Conservation (phyloP, 1,140 invertebrate genomes). For the Zophobas morio region DNA sequence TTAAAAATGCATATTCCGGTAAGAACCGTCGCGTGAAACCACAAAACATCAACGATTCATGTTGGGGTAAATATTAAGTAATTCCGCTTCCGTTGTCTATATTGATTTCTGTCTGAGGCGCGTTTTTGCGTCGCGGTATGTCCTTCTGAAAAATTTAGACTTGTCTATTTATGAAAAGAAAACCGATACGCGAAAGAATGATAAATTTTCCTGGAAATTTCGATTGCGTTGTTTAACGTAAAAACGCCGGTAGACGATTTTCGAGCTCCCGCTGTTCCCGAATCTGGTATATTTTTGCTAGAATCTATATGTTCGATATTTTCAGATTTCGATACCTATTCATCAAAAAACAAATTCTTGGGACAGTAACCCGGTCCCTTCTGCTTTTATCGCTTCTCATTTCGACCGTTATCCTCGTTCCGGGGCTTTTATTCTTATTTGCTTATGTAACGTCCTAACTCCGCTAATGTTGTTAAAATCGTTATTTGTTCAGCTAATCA, state of each 20-base stretch:
- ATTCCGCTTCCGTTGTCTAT: too few relatives aligned
- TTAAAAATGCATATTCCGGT: too few relatives aligned
- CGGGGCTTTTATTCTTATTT: constrained; percentile 42
- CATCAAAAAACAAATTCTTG: constrained; percentile 29
- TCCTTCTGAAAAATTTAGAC: too few relatives aligned
- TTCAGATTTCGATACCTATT: constrained; percentile 30
- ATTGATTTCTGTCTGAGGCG: too few relatives aligned
- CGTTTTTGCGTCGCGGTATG: too few relatives aligned
- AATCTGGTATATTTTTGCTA: constrained; percentile 27
- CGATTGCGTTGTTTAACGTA: background rate
- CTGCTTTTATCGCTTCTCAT: constrained; percentile 40
- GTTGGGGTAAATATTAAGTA: too few relatives aligned
- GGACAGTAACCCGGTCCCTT: constrained; percentile 29
- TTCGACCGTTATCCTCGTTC: constrained; percentile 31
- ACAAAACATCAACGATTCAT: too few relatives aligned
- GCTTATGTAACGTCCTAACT: constrained; percentile 39
- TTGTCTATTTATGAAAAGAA: too few relatives aligned
- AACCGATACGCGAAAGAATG: too few relatives aligned
- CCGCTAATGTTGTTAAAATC: constrained; percentile 26
- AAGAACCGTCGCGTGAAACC: too few relatives aligned
- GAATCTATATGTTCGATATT: constrained; percentile 38
- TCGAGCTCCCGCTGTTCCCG: background rate
- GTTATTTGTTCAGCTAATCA: too few relatives aligned
- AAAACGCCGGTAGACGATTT: background rate
- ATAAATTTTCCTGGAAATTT: background rate